A percentile compares a stretch with the other conserved stretches of the same genome.
Evolutionary conservation across 2,113 vertebrate species (phyloP).

Genomic region (Laterallus jamaicensis): DNA sequence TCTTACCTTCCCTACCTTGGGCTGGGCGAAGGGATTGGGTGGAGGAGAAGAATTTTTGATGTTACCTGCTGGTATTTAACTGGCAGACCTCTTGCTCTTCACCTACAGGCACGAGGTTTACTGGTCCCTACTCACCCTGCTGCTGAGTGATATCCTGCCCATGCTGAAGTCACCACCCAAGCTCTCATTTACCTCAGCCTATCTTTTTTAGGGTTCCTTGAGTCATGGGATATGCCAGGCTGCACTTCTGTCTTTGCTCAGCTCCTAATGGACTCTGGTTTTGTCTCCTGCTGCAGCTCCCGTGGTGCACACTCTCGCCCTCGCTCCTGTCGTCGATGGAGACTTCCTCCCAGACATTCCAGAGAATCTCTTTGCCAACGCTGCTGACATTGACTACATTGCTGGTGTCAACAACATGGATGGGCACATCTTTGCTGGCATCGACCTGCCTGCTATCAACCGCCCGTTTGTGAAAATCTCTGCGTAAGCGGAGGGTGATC

Average conservation of each 20-base stretch:
- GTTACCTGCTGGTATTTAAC: background rate
- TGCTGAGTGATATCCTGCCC: background rate
- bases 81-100: background rate
- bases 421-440: constrained; percentile 80
- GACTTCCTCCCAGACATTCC: constrained; percentile 89
- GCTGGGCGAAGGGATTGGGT: background rate
- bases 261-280: background rate
- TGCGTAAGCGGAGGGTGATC: constrained; percentile 62
- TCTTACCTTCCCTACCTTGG: background rate
- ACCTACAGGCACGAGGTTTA: background rate
- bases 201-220: background rate
- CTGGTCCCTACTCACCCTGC: background rate
- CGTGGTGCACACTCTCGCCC: constrained; percentile 72
- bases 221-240: background rate
- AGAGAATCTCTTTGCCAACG: constrained; percentile 80
- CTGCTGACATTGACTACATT: constrained; percentile 86
- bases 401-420: constrained; percentile 91
- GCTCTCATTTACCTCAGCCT: background rate
- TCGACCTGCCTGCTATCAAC: constrained; percentile 84
- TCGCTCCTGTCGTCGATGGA: constrained; percentile 86
- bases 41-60: background rate
- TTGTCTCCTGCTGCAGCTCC: constrained; percentile 74
- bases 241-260: too few relatives aligned
- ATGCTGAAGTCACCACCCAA: background rate
- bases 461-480: constrained; percentile 57